Evolutionary conservation across 2,888 invertebrate species (phyloP).

Genomic region (Trachelus iudaicus): DNA sequence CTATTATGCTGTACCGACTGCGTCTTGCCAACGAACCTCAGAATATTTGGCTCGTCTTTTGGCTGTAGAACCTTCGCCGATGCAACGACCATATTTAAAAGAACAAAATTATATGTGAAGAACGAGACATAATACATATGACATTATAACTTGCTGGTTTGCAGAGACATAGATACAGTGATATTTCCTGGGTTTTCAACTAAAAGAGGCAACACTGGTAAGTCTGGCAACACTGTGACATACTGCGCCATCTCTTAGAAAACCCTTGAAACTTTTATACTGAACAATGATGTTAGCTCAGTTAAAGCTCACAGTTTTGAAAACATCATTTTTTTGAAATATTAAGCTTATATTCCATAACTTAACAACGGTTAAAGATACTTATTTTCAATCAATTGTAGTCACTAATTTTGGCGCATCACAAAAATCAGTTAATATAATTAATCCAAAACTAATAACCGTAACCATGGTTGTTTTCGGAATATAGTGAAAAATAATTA

Average conservation of each 20-base stretch:
- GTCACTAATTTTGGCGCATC: too few species aligned
- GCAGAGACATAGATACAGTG: not conserved
- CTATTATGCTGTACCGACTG: not conserved
- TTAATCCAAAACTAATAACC: too few species aligned
- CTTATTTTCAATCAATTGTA: too few species aligned
- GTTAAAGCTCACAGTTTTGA: not conserved
- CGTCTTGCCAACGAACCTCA: not conserved
- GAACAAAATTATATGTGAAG: not conserved
- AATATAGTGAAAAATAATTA: too few species aligned
- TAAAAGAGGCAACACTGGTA: not conserved
- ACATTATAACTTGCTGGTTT: not conserved
- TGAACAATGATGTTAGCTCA: not conserved
- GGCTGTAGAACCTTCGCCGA: not conserved
- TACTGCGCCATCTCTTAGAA: not conserved
- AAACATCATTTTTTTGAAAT: not conserved
- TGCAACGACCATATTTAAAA: too few species aligned
- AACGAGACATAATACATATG: not conserved
- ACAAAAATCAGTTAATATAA: too few species aligned
- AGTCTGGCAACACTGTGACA: not conserved
- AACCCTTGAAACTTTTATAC: not conserved
- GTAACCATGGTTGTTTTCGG: too few species aligned
- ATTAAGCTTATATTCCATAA: too few species aligned
- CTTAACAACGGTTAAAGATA: too few species aligned
- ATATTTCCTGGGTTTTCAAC: not conserved
- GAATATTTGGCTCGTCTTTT: not conserved